Base-by-base conservation (phyloP, 2,797 vertebrate genomes). In the Poecilia picta region DNA sequence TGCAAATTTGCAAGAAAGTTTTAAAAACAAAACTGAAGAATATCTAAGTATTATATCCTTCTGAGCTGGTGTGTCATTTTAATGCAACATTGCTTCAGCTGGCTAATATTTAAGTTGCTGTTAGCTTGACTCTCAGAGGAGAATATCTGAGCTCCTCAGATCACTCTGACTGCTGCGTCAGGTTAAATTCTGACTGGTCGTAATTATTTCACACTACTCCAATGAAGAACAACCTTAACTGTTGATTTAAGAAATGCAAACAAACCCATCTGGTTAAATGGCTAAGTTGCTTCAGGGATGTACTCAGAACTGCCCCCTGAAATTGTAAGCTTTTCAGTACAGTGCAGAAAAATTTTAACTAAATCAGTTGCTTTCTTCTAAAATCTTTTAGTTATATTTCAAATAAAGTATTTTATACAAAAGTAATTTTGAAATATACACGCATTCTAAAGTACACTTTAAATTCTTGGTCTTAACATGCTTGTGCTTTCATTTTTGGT, bases 401-500 rank as follows among this genome's bases (percentile, higher is more conserved):
- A 80, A 55, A 76, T 57, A 64, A 45, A 4, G 25, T 28, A 18
- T 74, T 53, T 49, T 33, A 51, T 25, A 73, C 75, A 70, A 75
- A 82, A n/a, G 51, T 39, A 1, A 46, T 66, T 53, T 73, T 43
- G 13, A 84, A 76, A 84, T 82, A 11, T 36, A 59, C 39, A 70
- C 73, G 31, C 23, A 64, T 20, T 74, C 64, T 62, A 73, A 81
- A 79, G 80, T 41, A 55, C 39, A 13, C 80, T 33, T 87, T 73
- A 77, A 39, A 41, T 83, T 47, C 41, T 43, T 57, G 45, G 53
- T 62, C 31, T 45, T 75, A 75, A 68, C 49, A 64, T 82, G 31
- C 8, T 71, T 72, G 72, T 83, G 75, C 82, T 85, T 81, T 88
- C 11, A 51, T 87, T 81, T 87, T 81, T 87, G 75, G 49, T 72